These are phyloP conservation scores for Pollenia amentaria DNA, from an alignment of 2,888 invertebrate species.

Conservation along the genomic window DNA sequence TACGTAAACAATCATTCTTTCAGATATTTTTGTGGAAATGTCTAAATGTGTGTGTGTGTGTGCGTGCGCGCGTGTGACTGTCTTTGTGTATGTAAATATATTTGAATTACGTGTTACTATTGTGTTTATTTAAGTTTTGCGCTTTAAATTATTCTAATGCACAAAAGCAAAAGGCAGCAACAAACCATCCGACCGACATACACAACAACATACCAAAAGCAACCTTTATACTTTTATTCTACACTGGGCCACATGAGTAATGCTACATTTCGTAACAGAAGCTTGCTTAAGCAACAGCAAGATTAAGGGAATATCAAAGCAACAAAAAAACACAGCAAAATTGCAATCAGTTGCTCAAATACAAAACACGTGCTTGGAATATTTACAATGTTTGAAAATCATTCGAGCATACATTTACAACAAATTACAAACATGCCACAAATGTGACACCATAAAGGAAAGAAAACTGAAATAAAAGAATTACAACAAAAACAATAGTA, in stretches of 20 bases:
- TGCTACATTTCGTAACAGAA: constrained; percentile 4
- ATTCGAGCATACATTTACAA: constrained; percentile 60
- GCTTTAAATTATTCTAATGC: constrained; percentile 38
- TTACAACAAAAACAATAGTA: neutral
- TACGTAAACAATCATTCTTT: neutral
- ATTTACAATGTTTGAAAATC: constrained; percentile 62
- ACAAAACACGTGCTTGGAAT: constrained; percentile 67
- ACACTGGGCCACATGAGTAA: neutral
- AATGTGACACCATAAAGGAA: constrained; percentile 68
- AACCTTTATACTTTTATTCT: constrained; percentile 37
- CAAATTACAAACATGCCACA: constrained; percentile 62
- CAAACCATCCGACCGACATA: neutral
- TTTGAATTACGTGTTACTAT: constrained; percentile 65
- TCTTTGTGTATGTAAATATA: constrained; percentile 9
- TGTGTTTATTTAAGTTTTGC: constrained; percentile 56
- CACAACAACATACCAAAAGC: neutral
- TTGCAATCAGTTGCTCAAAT: constrained; percentile 67
- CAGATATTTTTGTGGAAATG: too few species aligned
- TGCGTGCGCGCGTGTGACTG: neutral
- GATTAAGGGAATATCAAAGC: neutral
- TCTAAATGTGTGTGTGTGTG: neutral
- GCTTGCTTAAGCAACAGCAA: neutral
- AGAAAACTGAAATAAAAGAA: neutral
- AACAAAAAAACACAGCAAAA: constrained; percentile 12
- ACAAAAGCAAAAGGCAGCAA: neutral